These are phyloP conservation scores for Junco hyemalis DNA, from an alignment of 2,113 vertebrate species.

Conservation along the genomic window DNA sequence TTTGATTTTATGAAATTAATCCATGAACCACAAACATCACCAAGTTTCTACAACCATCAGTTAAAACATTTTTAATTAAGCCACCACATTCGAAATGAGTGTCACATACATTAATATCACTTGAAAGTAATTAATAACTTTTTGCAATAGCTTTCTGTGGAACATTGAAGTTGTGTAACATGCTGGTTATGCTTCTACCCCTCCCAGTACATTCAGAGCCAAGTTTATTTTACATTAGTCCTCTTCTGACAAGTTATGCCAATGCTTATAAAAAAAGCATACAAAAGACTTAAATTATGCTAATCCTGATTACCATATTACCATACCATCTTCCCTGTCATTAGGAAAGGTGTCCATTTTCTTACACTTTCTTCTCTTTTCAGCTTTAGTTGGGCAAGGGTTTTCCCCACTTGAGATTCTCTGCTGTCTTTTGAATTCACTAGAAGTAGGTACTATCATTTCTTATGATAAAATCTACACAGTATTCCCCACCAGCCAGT, in stretches of 20 bases:
- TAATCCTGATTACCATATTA: background rate
- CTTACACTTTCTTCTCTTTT: background rate
- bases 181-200: background rate
- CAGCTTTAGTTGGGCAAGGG: background rate
- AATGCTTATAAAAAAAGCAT: background rate
- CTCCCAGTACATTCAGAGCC: background rate
- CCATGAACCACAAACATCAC: background rate
- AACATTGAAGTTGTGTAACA: conserved; percentile 10
- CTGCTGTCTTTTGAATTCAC: background rate
- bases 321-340: background rate
- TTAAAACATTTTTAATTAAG: conserved; percentile 56
- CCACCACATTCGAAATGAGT: conserved; percentile 9
- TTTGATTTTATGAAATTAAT: background rate
- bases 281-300: background rate
- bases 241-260: background rate
- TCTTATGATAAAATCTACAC: background rate
- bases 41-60: background rate
- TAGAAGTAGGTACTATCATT: background rate
- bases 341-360: background rate
- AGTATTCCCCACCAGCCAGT: background rate
- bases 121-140: conserved; percentile 4
- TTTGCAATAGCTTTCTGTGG: background rate
- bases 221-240: conserved; percentile 18
- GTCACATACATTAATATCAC: background rate
- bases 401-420: background rate